These are phyloP conservation scores for Panurus biarmicus DNA, from an alignment of 2,113 vertebrate genomes.

Conservation along the genomic window DNA sequence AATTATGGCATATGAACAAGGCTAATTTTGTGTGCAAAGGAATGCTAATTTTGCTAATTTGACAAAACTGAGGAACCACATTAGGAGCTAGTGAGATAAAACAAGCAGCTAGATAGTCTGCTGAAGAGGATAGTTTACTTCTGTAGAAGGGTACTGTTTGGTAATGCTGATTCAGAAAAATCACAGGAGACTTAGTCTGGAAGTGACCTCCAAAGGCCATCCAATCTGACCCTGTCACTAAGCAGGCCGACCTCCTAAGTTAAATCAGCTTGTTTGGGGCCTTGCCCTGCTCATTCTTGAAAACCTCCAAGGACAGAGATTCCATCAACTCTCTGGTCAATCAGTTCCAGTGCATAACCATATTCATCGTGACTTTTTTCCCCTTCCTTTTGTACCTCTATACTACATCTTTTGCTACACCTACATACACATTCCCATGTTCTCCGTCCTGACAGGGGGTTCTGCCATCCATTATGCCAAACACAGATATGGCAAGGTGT, in stretches of 20 bases:
- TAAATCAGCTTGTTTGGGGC: background rate
- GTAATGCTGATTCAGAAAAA: background rate
- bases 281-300: background rate
- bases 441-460: background rate
- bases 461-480: background rate
- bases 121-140: background rate
- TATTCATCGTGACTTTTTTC: accelerated
- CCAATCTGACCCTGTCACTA: background rate
- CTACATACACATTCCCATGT: background rate
- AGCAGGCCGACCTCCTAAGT: background rate
- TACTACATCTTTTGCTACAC: background rate
- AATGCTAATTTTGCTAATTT: background rate
- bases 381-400: background rate
- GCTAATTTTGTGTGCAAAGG: background rate
- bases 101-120: background rate
- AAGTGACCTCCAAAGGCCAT: background rate
- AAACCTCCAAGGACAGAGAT: background rate
- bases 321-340: background rate
- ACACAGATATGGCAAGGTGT: background rate
- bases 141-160: background rate
- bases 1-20: background rate
- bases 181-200: background rate
- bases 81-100: background rate
- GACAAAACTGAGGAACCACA: background rate
- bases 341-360: background rate